Percentiles rank a stretch among this genome's conserved stretches.
phyloP scores from a whole-genome alignment of 2,113 vertebrate species.

The Campylomormyrus tamandua region DNA sequence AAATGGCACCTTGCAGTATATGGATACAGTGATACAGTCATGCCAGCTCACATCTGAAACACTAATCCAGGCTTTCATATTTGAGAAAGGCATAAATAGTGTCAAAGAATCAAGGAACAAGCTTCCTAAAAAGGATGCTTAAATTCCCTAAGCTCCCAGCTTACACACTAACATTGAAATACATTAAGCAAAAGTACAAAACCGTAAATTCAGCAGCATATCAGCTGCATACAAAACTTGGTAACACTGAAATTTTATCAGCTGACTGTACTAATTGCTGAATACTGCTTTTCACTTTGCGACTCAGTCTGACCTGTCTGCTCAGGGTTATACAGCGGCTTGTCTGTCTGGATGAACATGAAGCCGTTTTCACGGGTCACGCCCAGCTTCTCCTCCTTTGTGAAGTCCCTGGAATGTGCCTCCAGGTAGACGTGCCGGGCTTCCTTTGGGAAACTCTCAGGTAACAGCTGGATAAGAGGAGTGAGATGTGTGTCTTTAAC shows the following conservation, averaged over 20 bases:
- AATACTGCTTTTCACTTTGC: neutral
- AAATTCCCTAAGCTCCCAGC: neutral
- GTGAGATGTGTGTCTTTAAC: neutral
- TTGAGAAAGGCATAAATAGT: neutral
- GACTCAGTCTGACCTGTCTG: conserved; percentile 65
- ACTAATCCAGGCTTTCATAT: neutral
- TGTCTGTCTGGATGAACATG: conserved; percentile 85
- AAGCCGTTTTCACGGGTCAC: conserved; percentile 76
- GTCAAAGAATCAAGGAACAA: neutral
- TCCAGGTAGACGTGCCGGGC: conserved; percentile 64
- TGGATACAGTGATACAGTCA: neutral
- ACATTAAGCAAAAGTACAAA: neutral
- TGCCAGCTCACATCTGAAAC: neutral
- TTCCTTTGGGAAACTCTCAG: conserved; percentile 48
- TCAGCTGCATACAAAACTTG: neutral
- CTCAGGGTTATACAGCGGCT: conserved; percentile 81
- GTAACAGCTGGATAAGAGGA: conserved; percentile 57
- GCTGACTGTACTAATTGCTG: neutral
- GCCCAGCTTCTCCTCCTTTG: conserved; percentile 54
- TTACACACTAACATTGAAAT: neutral
- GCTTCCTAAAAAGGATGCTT: neutral
- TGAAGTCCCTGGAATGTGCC: conserved; percentile 64
- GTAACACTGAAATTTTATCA: neutral
- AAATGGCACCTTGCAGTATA: neutral
- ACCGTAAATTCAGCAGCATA: neutral